Conservation (phyloP, 2,888 invertebrate genomes). For the Oligia strigilis region DNA sequence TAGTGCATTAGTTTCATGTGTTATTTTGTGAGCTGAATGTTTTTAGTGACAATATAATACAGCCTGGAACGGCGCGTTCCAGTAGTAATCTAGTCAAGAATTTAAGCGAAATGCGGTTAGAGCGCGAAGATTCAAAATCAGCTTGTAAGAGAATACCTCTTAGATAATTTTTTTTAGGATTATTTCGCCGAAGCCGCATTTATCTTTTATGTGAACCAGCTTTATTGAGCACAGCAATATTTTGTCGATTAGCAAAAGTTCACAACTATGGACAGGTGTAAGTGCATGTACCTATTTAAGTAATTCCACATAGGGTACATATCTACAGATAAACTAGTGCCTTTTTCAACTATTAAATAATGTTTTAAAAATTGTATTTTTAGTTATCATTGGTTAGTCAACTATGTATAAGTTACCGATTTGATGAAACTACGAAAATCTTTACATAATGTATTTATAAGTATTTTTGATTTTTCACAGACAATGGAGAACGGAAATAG, state of each 20-base stretch:
- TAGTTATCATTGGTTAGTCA: neutral
- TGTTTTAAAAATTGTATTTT: neutral
- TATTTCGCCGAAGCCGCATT: neutral
- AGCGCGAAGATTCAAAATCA: conserved; percentile 33
- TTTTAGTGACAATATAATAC: neutral
- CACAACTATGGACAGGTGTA: neutral
- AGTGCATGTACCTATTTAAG: too few species aligned
- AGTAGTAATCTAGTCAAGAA: neutral
- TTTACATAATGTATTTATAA: neutral
- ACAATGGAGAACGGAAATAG: conserved; percentile 71
- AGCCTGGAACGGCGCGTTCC: conserved; percentile 21
- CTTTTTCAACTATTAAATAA: neutral
- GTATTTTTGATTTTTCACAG: conserved; percentile 27
- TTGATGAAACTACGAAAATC: neutral
- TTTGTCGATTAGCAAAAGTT: neutral
- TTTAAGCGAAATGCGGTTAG: neutral
- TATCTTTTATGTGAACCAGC: neutral
- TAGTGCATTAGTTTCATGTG: neutral
- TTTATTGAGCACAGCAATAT: neutral
- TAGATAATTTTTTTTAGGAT: neutral
- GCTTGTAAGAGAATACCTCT: neutral
- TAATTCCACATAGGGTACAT: too few species aligned
- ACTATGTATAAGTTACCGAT: neutral
- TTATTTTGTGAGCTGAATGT: neutral
- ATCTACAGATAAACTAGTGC: neutral